Conservation (phyloP, 2,113 vertebrate species). For the Colossoma macropomum region DNA sequence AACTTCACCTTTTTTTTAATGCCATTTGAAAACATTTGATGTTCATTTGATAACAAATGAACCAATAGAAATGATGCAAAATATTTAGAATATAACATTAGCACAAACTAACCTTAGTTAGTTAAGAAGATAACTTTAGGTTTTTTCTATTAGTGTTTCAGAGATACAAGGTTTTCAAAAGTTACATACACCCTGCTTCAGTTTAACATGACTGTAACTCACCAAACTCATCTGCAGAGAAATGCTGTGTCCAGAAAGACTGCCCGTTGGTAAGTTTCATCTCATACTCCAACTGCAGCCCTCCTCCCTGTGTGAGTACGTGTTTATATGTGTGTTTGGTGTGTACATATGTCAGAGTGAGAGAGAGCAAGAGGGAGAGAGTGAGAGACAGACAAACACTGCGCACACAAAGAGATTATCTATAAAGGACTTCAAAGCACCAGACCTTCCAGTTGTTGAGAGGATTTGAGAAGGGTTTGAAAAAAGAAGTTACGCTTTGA, state of each 20-base stretch:
- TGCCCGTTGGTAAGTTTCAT: constrained; percentile 92
- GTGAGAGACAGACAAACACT: constrained; percentile 37
- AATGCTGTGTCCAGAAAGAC: constrained; percentile 93
- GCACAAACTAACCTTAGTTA: no score
- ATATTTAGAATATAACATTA: no score
- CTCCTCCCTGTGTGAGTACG: constrained; percentile 79
- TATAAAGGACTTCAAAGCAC: constrained; percentile 74
- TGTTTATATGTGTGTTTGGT: not conserved
- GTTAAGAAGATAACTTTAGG: no score
- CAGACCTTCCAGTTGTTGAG: constrained; percentile 66
- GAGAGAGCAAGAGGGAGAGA: constrained; percentile 18
- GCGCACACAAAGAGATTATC: constrained; percentile 72
- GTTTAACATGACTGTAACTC: constrained; percentile 57
- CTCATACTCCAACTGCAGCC: constrained; percentile 89
- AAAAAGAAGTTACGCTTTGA: constrained; percentile 65
- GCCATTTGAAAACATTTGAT: no score
- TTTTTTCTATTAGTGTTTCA: no score
- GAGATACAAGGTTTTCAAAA: no score
- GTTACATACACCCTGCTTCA: constrained; percentile 32
- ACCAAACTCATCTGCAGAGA: constrained; percentile 94
- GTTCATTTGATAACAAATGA: no score
- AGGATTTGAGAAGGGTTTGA: constrained; percentile 51
- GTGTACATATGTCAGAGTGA: not conserved
- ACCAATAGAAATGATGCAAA: no score
- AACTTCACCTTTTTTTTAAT: no score